phyloP scores from a whole-genome alignment of 1,140 invertebrate genomes.

The Chrysomallon squamiferum region DNA sequence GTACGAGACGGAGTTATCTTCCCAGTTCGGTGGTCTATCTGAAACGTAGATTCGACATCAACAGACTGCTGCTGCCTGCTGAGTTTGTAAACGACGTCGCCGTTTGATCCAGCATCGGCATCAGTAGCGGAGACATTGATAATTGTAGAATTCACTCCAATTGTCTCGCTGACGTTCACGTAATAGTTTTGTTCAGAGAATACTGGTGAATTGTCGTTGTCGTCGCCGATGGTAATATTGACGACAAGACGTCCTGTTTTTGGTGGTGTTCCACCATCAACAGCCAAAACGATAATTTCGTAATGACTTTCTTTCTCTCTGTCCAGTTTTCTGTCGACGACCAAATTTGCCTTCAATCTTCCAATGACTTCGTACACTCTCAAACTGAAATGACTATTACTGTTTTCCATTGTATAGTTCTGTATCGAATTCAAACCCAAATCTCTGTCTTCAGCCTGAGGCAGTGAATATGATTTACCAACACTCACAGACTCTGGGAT shows the following conservation, averaged over 20 bases:
- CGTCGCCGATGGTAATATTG: not conserved
- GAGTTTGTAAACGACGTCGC: not conserved
- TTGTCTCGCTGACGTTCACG: not conserved
- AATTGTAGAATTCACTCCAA: not conserved
- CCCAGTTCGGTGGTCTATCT: not conserved
- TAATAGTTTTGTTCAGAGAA: not conserved
- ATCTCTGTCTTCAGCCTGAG: not conserved
- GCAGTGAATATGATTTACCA: not conserved
- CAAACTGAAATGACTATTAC: not conserved
- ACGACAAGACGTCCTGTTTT: not conserved
- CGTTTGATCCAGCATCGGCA: not conserved
- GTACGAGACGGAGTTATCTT: not conserved
- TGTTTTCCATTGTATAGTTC: not conserved
- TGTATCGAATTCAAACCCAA: not conserved
- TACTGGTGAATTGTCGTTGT: slow-evolving; percentile 1
- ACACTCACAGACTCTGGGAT: not conserved
- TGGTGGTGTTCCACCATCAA: not conserved
- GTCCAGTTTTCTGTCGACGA: not conserved
- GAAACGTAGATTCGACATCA: not conserved
- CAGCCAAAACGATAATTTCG: not conserved
- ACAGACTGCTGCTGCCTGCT: not conserved
- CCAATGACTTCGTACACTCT: not conserved
- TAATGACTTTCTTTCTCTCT: not conserved
- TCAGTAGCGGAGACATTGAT: not conserved
- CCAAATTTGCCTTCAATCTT: not conserved